Evolutionary conservation across 2,888 invertebrate species (phyloP).

Genomic region (Pocota personata): DNA sequence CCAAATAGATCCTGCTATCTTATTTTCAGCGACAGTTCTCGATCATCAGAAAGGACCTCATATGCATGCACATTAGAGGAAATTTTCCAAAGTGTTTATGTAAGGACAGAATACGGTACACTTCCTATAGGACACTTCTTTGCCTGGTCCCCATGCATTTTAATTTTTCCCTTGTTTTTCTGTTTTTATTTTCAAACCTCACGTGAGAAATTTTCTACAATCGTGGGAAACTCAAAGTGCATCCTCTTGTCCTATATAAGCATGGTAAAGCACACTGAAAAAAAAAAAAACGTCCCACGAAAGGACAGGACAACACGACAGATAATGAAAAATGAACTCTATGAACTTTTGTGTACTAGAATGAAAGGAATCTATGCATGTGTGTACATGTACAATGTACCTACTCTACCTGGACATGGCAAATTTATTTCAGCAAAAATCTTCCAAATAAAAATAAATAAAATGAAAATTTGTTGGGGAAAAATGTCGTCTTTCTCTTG

Average conservation of each 20-base stretch:
- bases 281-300: slow-evolving; percentile 55
- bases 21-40: slow-evolving; percentile 49
- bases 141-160: slow-evolving; percentile 57
- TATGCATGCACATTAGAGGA: not conserved
- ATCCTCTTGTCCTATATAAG: slow-evolving; percentile 69
- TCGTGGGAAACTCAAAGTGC: slow-evolving; percentile 72
- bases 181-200: slow-evolving; percentile 54
- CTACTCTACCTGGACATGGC: slow-evolving; percentile 34
- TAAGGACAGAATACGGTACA: slow-evolving; percentile 53
- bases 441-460: slow-evolving; percentile 18
- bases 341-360: slow-evolving; percentile 50
- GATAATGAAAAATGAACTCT: slow-evolving; percentile 67
- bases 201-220: slow-evolving; percentile 61
- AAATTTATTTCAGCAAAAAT: slow-evolving; percentile 19
- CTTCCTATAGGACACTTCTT: slow-evolving; percentile 58
- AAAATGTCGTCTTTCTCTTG: slow-evolving; percentile 28
- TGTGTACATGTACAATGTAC: no score
- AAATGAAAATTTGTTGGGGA: slow-evolving; percentile 50
- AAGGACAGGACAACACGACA: slow-evolving; percentile 51
- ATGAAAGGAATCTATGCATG: not conserved
- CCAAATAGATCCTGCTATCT: slow-evolving; percentile 48
- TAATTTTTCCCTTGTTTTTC: slow-evolving; percentile 53
- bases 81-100: slow-evolving; percentile 35
- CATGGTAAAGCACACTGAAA: slow-evolving; percentile 54
- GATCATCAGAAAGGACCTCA: slow-evolving; percentile 43